Evolutionary conservation across 2,797 vertebrate species (phyloP).

Genomic region (Falco columbarius): DNA sequence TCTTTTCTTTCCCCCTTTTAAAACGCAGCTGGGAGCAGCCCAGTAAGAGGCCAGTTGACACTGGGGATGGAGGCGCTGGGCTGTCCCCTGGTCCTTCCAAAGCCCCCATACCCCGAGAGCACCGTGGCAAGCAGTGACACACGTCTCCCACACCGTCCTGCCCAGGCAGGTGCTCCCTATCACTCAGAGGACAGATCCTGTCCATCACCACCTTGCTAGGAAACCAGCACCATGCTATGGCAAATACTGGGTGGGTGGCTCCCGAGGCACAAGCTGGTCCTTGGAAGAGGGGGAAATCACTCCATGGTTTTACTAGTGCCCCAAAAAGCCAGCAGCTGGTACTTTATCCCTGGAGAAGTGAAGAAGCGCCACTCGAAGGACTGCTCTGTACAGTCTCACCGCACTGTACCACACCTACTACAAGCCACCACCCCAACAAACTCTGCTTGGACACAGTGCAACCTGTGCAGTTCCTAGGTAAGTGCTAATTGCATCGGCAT

Average conservation of each 20-base stretch:
- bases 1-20: conserved; percentile 52
- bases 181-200: not conserved
- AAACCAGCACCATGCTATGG: not conserved
- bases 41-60: not conserved
- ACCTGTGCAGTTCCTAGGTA: not conserved
- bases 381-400: not conserved
- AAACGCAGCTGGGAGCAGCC: not conserved
- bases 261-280: not conserved
- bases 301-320: not conserved
- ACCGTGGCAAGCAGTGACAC: not conserved
- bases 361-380: not conserved
- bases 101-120: not conserved
- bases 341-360: not conserved
- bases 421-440: not conserved
- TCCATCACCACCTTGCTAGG: not conserved
- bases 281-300: not conserved
- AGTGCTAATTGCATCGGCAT: not conserved
- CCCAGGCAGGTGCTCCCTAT: not conserved
- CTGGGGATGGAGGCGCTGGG: not conserved
- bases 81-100: not conserved
- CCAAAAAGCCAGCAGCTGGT: not conserved
- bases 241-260: not conserved
- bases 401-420: not conserved
- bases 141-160: accelerated
- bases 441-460: not conserved